Evolutionary conservation across 2,888 invertebrate genomes (phyloP), one percentile per base, ranked within the genome.

Genomic region (Yponomeuta sedellus): DNA sequence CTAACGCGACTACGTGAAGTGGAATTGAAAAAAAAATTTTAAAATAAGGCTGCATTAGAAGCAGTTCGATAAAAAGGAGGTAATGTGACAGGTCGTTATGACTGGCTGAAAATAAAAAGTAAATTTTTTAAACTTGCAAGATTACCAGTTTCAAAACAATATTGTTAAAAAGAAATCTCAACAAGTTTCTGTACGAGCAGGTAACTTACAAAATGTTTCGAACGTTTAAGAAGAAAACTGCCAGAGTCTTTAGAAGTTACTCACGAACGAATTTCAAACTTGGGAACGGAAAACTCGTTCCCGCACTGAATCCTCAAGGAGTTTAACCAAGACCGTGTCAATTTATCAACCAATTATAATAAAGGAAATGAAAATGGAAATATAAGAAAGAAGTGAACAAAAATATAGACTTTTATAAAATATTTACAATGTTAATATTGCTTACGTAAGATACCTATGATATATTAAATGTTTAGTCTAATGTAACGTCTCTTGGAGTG

Each of bases 1-100:
- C 78, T 0, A 79, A 78, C 67, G 74, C 78, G 4, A 83, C 64
- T 10, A 62, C 86, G 85, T 86, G 83, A 83, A 77, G 79, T 62
- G 10, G 34, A 34, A 34, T 34, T 34, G 1, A 34, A 34, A 34
- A 25, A 25, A 8, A 34, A 34, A 34, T 34, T 34, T 34, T 34
- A 6, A 34, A 34, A 6, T 6, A 34, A 20, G 22, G 16, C 44
- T 52, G 44, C 16, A 52, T 52, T 4, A 16, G 1, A 22, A 12
- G 20, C 20, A 25, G 11, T 20, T 22, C 25, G 62, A 61, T 58
- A 67, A 68, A 69, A 64, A 65, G 65, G 25, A 70, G 71, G 66
- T 69, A 66, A 64, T 65, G 44, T 5, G 44, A 44, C 3, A 44
- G 4, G 28, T 28, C 44, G 1, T 12, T 12, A 0, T 52, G 12